These are phyloP conservation scores for Zelostemma sp. DNA, from an alignment of 1,140 invertebrate species.

Conservation along the genomic window DNA sequence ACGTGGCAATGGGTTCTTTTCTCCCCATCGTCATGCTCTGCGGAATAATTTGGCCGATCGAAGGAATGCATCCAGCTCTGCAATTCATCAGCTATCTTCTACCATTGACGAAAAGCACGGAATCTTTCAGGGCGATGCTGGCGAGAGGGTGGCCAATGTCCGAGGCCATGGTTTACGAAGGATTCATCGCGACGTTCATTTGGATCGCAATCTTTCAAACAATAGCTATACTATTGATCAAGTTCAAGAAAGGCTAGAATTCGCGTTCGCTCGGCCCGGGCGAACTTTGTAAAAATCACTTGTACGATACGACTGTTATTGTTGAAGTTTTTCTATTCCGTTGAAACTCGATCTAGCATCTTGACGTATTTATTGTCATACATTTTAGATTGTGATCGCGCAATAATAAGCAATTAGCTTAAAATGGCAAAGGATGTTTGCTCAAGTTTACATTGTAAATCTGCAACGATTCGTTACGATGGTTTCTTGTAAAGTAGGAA, in stretches of 20 bases:
- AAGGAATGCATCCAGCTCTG: constrained; percentile 86
- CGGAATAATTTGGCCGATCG: constrained; percentile 87
- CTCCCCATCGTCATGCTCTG: constrained; percentile 92
- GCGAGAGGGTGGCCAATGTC: constrained; percentile 88
- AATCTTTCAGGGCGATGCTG: constrained; percentile 88
- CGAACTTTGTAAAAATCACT: constrained; percentile 6
- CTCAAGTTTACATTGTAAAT: not conserved
- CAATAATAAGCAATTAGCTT: not conserved
- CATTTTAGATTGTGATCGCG: constrained; percentile 2
- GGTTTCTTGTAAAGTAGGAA: not conserved
- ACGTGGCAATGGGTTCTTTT: constrained; percentile 92
- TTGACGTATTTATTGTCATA: not conserved
- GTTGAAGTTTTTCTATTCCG: not conserved
- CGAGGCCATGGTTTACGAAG: constrained; percentile 84
- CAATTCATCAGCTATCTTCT: constrained; percentile 84
- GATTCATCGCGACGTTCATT: constrained; percentile 84
- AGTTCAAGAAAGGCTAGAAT: constrained; percentile 84
- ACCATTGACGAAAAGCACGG: constrained; percentile 94
- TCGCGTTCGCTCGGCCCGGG: constrained; percentile 27
- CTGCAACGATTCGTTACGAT: not conserved
- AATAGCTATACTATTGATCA: constrained; percentile 82
- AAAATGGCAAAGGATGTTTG: not conserved
- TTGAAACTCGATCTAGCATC: not conserved
- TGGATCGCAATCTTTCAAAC: constrained; percentile 90
- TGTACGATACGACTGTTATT: not conserved